Evolutionary conservation across 1,140 invertebrate genomes (phyloP).

Genomic region (Zaprionus ghesquierei): DNA sequence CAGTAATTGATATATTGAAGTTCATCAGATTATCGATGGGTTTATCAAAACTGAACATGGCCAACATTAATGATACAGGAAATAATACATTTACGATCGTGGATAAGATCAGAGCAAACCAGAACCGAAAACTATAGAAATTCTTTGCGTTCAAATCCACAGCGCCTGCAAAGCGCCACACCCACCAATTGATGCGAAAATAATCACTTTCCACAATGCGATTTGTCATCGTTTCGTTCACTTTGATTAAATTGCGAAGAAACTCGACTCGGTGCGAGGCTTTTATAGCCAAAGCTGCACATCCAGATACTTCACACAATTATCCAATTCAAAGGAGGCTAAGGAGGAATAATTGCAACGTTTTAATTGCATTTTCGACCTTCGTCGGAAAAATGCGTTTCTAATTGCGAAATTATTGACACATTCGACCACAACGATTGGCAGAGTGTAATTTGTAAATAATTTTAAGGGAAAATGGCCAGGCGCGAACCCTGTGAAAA

Average conservation of each 20-base stretch:
- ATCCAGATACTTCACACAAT: constrained; percentile 19
- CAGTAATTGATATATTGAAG: constrained; percentile 40
- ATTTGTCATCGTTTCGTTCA: not conserved
- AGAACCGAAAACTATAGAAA: not conserved
- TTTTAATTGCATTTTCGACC: not conserved
- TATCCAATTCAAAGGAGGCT: too few relatives aligned
- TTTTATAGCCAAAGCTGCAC: constrained; percentile 20
- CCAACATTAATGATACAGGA: constrained; percentile 25
- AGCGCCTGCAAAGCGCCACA: constrained; percentile 39
- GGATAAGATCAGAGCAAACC: constrained; percentile 17
- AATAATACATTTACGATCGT: constrained; percentile 21
- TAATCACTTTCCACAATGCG: constrained; percentile 7
- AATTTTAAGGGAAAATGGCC: too few relatives aligned
- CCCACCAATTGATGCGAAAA: constrained; percentile 18
- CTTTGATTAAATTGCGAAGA: not conserved
- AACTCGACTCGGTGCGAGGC: not conserved
- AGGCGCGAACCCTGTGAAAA: constrained; percentile 96
- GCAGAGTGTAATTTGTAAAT: constrained; percentile 91
- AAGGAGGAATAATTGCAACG: constrained; percentile 12
- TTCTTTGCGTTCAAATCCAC: constrained; percentile 27
- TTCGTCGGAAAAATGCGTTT: too few relatives aligned
- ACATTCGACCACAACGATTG: constrained; percentile 22
- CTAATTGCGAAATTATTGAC: too few relatives aligned
- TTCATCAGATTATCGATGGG: constrained; percentile 55
- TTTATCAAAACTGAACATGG: constrained; percentile 27